phyloP scores from a whole-genome alignment of 2,797 vertebrate species.

The Pipistrellus pipistrellus region DNA sequence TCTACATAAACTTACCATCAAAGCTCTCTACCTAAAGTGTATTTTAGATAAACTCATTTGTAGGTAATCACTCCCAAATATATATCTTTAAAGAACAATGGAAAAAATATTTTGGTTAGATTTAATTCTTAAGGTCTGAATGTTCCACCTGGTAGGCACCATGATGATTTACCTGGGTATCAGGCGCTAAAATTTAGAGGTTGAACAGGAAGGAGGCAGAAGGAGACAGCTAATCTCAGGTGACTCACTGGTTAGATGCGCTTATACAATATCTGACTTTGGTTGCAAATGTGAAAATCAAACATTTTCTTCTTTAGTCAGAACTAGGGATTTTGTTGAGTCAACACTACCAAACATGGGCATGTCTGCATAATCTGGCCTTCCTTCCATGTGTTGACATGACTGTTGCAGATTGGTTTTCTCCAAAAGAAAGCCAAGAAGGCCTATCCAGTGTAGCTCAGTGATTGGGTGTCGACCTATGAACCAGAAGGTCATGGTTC shows the following conservation, averaged over 20 bases:
- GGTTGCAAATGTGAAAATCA: not conserved
- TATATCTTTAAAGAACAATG: not conserved
- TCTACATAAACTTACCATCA: constrained; percentile 6
- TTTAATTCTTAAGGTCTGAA: too few species aligned
- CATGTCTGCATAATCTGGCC: not conserved
- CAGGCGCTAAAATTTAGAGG: not conserved
- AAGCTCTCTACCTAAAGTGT: not conserved
- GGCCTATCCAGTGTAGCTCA: too few species aligned
- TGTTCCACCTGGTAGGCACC: not conserved
- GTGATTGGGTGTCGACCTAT: too few species aligned
- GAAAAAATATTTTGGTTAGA: not conserved
- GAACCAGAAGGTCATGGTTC: too few species aligned
- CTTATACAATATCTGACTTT: not conserved
- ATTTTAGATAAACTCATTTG: not conserved
- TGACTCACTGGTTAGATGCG: not conserved
- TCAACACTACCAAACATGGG: not conserved
- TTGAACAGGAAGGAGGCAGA: not conserved
- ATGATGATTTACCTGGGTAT: not conserved
- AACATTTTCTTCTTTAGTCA: not conserved
- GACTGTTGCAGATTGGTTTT: not conserved
- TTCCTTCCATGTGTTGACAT: not conserved
- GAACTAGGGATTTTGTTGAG: not conserved
- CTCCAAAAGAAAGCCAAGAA: not conserved
- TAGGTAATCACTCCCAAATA: not conserved
- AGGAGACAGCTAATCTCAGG: not conserved